Evolutionary conservation across 2,113 vertebrate species (phyloP).

Genomic region (Misgurnus anguillicaudatus): DNA sequence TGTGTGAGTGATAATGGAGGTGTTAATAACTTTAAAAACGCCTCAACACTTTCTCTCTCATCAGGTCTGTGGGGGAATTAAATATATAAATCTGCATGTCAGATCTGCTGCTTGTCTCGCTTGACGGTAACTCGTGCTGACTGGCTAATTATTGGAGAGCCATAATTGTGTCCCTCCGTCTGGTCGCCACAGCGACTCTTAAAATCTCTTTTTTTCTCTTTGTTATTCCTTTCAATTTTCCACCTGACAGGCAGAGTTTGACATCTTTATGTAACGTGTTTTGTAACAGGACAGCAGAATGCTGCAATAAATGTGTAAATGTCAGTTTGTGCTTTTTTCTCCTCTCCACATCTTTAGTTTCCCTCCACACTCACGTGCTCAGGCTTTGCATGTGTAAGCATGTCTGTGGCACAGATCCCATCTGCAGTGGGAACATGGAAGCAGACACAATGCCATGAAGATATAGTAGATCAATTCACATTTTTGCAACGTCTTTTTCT

Average conservation of each 20-base stretch:
- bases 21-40: conserved; percentile 43
- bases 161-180: conserved; percentile 26
- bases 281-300: conserved; percentile 8
- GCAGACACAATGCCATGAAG: conserved; percentile 49
- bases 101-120: conserved; percentile 49
- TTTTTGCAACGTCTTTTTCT: conserved; percentile 66
- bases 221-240: conserved; percentile 43
- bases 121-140: conserved; percentile 52
- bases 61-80: conserved; percentile 64
- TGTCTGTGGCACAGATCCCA: neutral
- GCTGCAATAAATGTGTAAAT: conserved; percentile 37
- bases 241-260: conserved; percentile 31
- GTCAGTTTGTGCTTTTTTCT: conserved; percentile 28
- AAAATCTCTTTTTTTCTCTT: conserved; percentile 30
- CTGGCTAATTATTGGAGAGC: conserved; percentile 52
- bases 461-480: conserved; percentile 63
- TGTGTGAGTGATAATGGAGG: neutral
- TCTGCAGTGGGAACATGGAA: conserved; percentile 16
- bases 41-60: conserved; percentile 39
- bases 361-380: conserved; percentile 3
- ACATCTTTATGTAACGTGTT: conserved; percentile 45
- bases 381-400: conserved; percentile 9
- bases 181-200: neutral
- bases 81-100: conserved; percentile 60
- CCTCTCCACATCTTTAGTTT: neutral